Base-by-base conservation (phyloP, 1,140 invertebrate species). In the Drosophila hydei region DNA sequence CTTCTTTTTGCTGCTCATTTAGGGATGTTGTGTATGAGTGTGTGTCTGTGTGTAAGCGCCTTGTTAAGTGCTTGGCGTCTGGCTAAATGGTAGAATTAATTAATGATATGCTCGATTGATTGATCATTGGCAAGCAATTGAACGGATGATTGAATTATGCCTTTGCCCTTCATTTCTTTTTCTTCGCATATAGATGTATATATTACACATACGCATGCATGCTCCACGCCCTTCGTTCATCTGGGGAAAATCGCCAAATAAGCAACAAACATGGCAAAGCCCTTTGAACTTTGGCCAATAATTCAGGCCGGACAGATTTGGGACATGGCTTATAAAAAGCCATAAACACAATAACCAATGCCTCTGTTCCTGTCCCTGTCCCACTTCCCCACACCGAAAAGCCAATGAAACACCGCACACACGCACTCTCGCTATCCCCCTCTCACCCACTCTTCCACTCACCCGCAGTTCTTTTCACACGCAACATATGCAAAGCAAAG, bases 91-190 rank as follows among this genome's bases (percentile, higher is more conserved):
- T 71, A 74, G 81, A 85, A 85, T 85, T 85, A 85, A 85, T 85
- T 85, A 85, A 85, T 85, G 80, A 85, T 81, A 83, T 77, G 79
- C 78, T 77, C 69, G 78, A 88, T 88, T 87, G 81, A 87, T 87
- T 87, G 83, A 88, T 85, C 80, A 80, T 80, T 87, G 50, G 25
- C 48, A 2, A 16, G 14, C n/a, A 12, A 3, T 16, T 11, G 7
- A 8, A 7, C 21, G 25, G 77, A 77, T 81, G 81, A 85, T 85
- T 85, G 74, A 88, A 85, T 85, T 85, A 85, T 85, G 77, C 58
- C 56, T 51, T 54, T 68, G 33, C 40, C 48, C 30, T 71, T 64
- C 30, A 48, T 64, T 55, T 64, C 63, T 42, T 58, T 48, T 51
- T 50, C 4, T 69, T 43, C 11, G 7, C 40, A 45, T 21, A 21